Evolutionary conservation across 1,140 invertebrate genomes (phyloP), one percentile per base, ranked within the genome.

Genomic region (Drosophila cardini): DNA sequence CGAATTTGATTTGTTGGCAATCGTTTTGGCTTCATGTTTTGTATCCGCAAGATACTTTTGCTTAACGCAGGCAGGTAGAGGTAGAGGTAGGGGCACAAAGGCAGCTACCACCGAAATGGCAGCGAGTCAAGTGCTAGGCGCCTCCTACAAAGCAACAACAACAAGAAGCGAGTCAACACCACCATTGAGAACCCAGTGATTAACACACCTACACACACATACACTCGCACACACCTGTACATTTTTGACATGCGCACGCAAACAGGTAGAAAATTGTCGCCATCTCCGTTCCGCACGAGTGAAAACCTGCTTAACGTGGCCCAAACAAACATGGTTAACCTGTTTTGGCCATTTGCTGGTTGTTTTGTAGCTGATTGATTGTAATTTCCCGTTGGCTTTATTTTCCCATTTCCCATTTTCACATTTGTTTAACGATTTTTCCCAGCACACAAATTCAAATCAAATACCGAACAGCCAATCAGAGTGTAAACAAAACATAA

Each of bases 401-500:
- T 42, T 60, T 58, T 34, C 53, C 21, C 30, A 43, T 52, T 48
- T 7, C 8, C 18, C 48, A 50, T 32, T 56, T 45, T 21, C n/a
- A 57, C 16, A 56, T 43, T 53, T 50, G 46, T 56, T 60, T 30
- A 62, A 55, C 64, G 48, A 32, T 50, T 55, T 62, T 34, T 3
- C 21, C 57, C 50, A 16, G 8, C 42, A 26, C 40, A 46, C 21
- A 57, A 48, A 48, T 52, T 9, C 21, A 56, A 57, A 30, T 53
- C 11, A 53, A 75, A 36, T 55, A 64, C 55, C 42, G 30, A 67
- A 32, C 65, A 61, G 50, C 55, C 70, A 79, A 79, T 75, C 60
- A 60, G 71, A 78, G 77, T 90, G 76, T 90, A 91, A 91, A 91
- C 90, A 91, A 91, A 91, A 68, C 90, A 91, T 91, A 79, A 91